Conservation (phyloP, 2,113 vertebrate genomes). For the human region DNA sequence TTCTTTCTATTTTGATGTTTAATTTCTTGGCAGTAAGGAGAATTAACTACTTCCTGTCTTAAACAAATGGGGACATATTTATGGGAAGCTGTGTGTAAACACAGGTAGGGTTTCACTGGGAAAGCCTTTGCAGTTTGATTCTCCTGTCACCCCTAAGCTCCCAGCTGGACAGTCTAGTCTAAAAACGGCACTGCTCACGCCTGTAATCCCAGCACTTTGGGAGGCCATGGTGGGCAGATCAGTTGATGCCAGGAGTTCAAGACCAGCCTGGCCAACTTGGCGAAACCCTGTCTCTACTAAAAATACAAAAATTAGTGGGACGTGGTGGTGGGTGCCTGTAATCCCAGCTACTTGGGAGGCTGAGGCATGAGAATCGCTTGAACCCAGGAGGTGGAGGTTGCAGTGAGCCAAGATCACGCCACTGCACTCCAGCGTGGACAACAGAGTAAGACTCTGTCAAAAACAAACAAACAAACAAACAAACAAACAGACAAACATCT, state of each 20-base stretch:
- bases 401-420: too few relatives aligned
- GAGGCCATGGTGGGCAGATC: fast-evolving
- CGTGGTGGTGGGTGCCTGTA: fast-evolving
- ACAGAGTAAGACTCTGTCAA: too few relatives aligned
- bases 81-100: not conserved
- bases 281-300: too few relatives aligned
- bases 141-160: not conserved
- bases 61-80: not conserved
- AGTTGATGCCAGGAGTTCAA: too few relatives aligned
- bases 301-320: too few relatives aligned
- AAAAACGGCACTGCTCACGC: not conserved
- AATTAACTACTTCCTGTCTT: not conserved
- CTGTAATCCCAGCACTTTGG: too few relatives aligned
- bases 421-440: too few relatives aligned
- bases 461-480: too few relatives aligned
- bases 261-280: too few relatives aligned
- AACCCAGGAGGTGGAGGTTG: too few relatives aligned
- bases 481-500: not conserved
- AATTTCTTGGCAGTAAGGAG: not conserved
- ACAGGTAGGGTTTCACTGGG: not conserved
- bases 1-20: not conserved
- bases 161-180: not conserved
- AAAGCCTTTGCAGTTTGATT: not conserved
- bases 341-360: too few relatives aligned
- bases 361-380: too few relatives aligned